These are phyloP conservation scores for Nyctibius grandis DNA, from an alignment of 2,797 vertebrate species.

Conservation along the genomic window DNA sequence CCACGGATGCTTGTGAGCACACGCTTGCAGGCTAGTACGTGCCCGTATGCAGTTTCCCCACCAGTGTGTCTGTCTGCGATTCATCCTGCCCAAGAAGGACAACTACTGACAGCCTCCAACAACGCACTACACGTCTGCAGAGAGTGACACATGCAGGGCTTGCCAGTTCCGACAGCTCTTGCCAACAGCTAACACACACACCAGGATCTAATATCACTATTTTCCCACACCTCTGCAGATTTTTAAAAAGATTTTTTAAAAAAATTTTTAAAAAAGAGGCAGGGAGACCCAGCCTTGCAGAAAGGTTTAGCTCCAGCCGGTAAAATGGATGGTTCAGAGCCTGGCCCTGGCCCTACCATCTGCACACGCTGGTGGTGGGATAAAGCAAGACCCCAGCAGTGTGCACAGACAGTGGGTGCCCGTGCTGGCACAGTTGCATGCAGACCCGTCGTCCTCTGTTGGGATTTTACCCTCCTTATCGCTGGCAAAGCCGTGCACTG, in stretches of 20 bases:
- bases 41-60: fast-evolving
- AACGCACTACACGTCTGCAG: neutral
- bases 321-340: neutral
- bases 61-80: fast-evolving
- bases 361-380: too few species aligned
- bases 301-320: neutral
- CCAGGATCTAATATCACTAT: neutral
- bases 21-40: neutral
- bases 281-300: neutral
- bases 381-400: neutral
- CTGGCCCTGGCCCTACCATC: neutral
- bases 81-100: neutral
- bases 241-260: neutral
- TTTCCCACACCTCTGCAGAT: neutral
- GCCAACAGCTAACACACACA: neutral
- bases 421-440: fast-evolving
- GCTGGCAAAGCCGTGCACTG: neutral
- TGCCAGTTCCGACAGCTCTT: neutral
- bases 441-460: neutral
- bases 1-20: neutral
- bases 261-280: too few species aligned
- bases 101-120: neutral
- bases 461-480: neutral
- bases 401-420: fast-evolving
- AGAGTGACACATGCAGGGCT: neutral